Evolutionary conservation across 2,113 vertebrate species (phyloP), one percentile per base, ranked within the genome.

Genomic region (Oenanthe oenanthe): DNA sequence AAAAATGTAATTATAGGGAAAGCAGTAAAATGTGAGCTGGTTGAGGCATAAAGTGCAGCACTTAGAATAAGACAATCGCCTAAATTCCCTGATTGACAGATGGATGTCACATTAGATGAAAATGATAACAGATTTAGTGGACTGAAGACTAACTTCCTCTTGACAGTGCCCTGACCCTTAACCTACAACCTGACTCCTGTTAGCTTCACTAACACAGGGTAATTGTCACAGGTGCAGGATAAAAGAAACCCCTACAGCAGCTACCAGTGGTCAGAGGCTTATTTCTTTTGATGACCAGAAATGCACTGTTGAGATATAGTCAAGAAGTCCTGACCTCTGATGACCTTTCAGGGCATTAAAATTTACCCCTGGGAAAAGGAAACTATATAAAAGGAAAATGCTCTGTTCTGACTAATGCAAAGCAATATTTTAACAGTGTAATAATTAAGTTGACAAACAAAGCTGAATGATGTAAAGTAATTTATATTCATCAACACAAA

Each of bases 91-190:
- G 98, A 99, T 98, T 99, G 99, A 99, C 98, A 98, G 98, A 98
- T 99, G 98, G 98, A 98, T 97, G 97, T 98, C 98, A 98, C 98
- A 98, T 99, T 98, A 99, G 98, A 98, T 98, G 98, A 98, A 98
- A 98, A 98, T 98, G 98, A 99, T 99, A 99, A 99, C 98, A 98
- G 98, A 98, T 98, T 99, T 98, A 98, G 98, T 96, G 95, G 98
- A 97, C 96, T 98, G 97, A 98, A 98, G 98, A 98, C 98, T 98
- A 98, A 99, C 98, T 99, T 99, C 99, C 99, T 99, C 98, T 99
- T 99, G 98, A 98, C 98, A 98, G 98, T 98, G 97, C 97, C 96
- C 96, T 97, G 97, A 99, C 98, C 98, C 96, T 95, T 98, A 98
- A 98, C 98, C 98, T 98, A 90, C 96, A 97, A 97, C 98, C 98